These are phyloP conservation scores for Clarias fuscus DNA, from an alignment of 2,797 vertebrate species.

Conservation along the genomic window DNA sequence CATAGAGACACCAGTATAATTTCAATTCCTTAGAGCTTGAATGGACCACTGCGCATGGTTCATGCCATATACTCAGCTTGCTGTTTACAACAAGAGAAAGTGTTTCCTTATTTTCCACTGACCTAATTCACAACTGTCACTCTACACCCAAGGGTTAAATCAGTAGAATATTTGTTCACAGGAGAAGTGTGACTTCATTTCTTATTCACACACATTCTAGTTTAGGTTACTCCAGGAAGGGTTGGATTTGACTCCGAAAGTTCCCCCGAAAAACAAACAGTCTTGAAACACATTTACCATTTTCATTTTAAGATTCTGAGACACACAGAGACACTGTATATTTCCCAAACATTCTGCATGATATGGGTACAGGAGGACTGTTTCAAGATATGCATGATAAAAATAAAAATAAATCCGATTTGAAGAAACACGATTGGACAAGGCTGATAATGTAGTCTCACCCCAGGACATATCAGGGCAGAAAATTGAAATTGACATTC, in stretches of 20 bases:
- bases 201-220: conserved; percentile 47
- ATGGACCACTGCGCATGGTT: background rate
- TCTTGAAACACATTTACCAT: background rate
- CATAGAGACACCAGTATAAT: background rate
- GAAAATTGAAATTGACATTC: conserved; percentile 14
- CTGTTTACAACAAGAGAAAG: conserved; percentile 43
- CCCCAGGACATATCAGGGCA: conserved; percentile 22
- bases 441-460: conserved; percentile 8
- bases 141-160: conserved; percentile 54
- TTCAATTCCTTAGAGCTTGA: background rate
- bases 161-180: conserved; percentile 49
- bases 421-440: conserved; percentile 17
- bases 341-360: background rate
- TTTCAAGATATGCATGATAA: background rate
- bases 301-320: background rate
- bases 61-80: background rate
- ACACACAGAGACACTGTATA: background rate
- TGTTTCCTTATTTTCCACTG: conserved; percentile 53
- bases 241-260: background rate
- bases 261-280: background rate
- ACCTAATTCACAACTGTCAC: conserved; percentile 49
- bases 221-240: conserved; percentile 47
- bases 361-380: background rate
- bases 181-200: conserved; percentile 55
- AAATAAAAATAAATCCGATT: background rate